Percentiles rank a stretch among this genome's conserved stretches.
Conservation (phyloP, 1,140 invertebrate species). For the Antheraea pernyi region DNA sequence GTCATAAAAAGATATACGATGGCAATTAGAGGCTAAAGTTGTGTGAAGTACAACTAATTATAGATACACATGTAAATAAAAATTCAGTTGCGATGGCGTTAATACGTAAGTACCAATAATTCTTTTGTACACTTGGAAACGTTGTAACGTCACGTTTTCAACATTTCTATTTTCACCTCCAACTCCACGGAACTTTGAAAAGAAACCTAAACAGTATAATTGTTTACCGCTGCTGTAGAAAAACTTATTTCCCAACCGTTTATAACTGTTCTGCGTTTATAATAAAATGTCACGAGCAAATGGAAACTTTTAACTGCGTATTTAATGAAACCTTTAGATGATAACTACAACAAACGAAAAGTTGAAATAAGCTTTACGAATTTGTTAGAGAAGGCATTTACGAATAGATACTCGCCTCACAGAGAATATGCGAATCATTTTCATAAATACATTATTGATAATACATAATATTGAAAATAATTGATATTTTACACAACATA, state of each 20-base stretch:
- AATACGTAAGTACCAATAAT: too few species aligned
- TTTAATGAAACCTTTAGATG: conserved; percentile 2
- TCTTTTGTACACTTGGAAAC: too few species aligned
- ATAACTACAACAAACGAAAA: background rate
- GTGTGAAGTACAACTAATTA: too few species aligned
- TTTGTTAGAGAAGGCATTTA: background rate
- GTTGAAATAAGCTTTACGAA: background rate
- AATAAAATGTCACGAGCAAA: conserved; percentile 10
- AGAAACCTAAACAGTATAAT: conserved; percentile 1
- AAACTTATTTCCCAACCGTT: background rate
- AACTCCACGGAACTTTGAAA: background rate
- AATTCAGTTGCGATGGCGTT: too few species aligned
- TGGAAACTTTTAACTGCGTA: conserved; percentile 11
- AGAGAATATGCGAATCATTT: background rate
- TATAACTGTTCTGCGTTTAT: background rate
- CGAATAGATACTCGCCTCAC: background rate
- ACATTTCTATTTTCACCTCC: background rate
- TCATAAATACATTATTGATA: too few species aligned
- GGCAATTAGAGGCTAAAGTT: too few species aligned
- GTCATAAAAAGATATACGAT: too few species aligned
- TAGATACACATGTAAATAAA: too few species aligned
- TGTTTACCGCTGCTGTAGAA: conserved; percentile 5
- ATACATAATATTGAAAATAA: too few species aligned
- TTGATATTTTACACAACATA: too few species aligned
- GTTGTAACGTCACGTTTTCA: background rate